These are phyloP conservation scores for Chionomys nivalis DNA, from an alignment of 2,113 vertebrate genomes.

Conservation along the genomic window DNA sequence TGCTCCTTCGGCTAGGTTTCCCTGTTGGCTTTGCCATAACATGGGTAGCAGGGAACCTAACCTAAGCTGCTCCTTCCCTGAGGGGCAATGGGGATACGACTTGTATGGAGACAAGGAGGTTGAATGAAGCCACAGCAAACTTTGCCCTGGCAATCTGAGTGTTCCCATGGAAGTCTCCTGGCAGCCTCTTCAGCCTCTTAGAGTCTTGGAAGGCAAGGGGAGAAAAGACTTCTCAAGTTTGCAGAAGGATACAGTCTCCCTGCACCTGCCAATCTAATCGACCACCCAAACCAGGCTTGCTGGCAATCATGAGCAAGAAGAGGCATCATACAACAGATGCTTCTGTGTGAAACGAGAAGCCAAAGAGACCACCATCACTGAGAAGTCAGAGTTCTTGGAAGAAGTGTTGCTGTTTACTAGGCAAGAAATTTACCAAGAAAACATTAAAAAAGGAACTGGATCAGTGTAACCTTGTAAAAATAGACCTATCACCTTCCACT, in stretches of 20 bases:
- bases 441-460: conserved; percentile 40
- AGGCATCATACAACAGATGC: neutral
- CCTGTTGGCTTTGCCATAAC: conserved; percentile 64
- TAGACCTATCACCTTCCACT: conserved; percentile 56
- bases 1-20: conserved; percentile 70
- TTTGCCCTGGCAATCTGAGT: conserved; percentile 68
- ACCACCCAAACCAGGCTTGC: neutral
- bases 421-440: conserved; percentile 64
- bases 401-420: conserved; percentile 34
- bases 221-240: neutral
- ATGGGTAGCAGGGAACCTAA: conserved; percentile 73
- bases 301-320: neutral
- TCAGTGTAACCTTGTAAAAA: conserved; percentile 66
- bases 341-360: neutral
- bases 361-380: conserved; percentile 22
- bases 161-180: conserved; percentile 57
- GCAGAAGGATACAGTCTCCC: neutral
- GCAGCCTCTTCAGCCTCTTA: neutral
- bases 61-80: conserved; percentile 66
- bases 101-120: conserved; percentile 57
- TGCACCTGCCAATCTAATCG: neutral
- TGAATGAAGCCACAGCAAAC: conserved; percentile 75
- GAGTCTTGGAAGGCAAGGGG: neutral
- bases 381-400: conserved; percentile 54
- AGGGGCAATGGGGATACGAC: conserved; percentile 73